These are phyloP conservation scores for Sebastes kiyomatsui DNA, from an alignment of 2,797 vertebrate genomes.

Conservation along the genomic window DNA sequence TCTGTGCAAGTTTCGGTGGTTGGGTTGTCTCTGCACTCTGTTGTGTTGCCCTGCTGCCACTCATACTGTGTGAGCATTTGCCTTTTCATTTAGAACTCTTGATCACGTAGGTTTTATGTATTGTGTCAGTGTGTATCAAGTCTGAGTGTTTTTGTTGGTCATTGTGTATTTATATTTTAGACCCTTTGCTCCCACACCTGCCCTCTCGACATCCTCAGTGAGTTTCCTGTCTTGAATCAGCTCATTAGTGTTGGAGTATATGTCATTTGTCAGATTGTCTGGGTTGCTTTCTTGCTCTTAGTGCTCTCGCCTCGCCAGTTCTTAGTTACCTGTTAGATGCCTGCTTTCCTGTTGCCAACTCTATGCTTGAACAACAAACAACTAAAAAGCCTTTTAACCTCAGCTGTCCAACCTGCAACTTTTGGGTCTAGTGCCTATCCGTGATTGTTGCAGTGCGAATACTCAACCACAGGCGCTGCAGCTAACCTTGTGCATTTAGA, in stretches of 20 bases:
- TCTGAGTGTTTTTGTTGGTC: conserved; percentile 8
- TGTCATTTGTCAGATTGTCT: conserved; percentile 58
- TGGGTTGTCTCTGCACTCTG: background rate
- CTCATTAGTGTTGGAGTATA: conserved; percentile 57
- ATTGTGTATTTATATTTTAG: conserved; percentile 34
- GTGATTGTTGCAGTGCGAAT: background rate
- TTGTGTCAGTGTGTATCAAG: background rate
- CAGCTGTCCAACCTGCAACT: conserved; percentile 31
- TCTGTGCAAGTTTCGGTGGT: background rate
- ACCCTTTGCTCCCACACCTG: conserved; percentile 17
- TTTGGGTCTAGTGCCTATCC: conserved; percentile 1
- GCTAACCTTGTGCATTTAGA: conserved; percentile 5
- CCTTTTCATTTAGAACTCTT: background rate
- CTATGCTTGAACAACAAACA: conserved; percentile 35
- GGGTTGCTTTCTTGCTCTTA: conserved; percentile 37
- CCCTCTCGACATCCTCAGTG: conserved; percentile 24
- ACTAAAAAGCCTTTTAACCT: conserved; percentile 43
- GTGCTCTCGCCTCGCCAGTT: conserved; percentile 14
- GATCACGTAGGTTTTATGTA: background rate
- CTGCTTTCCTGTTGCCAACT: conserved; percentile 26
- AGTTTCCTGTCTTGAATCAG: conserved; percentile 49
- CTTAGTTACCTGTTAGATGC: conserved; percentile 18
- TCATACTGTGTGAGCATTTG: background rate
- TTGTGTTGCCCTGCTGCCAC: background rate
- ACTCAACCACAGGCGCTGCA: background rate